Evolutionary conservation across 1,140 invertebrate species (phyloP).

Genomic region (Drosophila obscura): DNA sequence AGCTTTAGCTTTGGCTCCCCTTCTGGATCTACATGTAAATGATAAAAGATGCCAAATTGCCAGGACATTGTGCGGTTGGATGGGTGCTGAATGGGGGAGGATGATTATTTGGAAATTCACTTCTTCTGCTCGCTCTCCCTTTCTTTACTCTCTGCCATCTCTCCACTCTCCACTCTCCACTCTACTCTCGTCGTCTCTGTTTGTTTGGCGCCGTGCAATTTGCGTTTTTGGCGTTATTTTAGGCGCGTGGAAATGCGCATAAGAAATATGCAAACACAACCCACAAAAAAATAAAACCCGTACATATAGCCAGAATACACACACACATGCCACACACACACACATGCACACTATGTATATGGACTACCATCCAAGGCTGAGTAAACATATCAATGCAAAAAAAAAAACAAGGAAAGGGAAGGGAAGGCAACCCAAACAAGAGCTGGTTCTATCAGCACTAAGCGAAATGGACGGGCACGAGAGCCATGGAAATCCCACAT

Average conservation of each 20-base stretch:
- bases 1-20: not conserved
- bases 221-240: slow-evolving; percentile 41
- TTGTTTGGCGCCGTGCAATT: slow-evolving; percentile 39
- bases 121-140: not conserved
- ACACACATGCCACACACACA: slow-evolving; percentile 3
- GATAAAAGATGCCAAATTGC: slow-evolving; percentile 64
- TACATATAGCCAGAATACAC: slow-evolving; percentile 1
- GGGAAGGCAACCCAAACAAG: not conserved
- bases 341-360: not conserved
- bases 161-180: too few relatives aligned
- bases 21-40: slow-evolving; percentile 46
- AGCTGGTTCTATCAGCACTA: too few relatives aligned
- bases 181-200: not conserved
- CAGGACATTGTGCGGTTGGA: slow-evolving; percentile 13
- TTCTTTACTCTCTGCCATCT: not conserved
- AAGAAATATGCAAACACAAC: slow-evolving; percentile 66
- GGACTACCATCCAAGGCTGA: slow-evolving; percentile 24
- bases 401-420: not conserved
- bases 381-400: slow-evolving; percentile 70
- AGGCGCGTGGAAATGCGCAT: slow-evolving; percentile 60
- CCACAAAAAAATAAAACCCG: slow-evolving; percentile 19
- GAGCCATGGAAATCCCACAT: slow-evolving; percentile 43
- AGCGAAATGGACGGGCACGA: slow-evolving; percentile 3
- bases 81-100: not conserved
- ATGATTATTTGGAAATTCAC: slow-evolving; percentile 48